These are phyloP conservation scores for Cottoperca gobio DNA, from an alignment of 2,797 vertebrate genomes.

Conservation along the genomic window DNA sequence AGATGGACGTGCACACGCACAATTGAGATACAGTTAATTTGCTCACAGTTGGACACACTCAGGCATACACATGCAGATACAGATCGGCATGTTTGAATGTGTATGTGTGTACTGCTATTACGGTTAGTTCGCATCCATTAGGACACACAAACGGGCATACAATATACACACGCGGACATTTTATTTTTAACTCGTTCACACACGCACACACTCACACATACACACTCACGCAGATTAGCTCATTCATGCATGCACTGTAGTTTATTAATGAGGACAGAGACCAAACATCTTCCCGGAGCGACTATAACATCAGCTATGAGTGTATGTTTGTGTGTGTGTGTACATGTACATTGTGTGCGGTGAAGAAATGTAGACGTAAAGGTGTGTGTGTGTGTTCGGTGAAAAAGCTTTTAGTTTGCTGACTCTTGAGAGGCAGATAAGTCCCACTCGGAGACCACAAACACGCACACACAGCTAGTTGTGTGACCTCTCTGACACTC, in stretches of 20 bases:
- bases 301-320: constrained; percentile 8
- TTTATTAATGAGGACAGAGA: constrained; percentile 73
- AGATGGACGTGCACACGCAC: constrained; percentile 12
- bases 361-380: background rate
- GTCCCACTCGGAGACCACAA: constrained; percentile 21
- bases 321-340: constrained; percentile 17
- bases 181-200: constrained; percentile 33
- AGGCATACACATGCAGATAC: background rate
- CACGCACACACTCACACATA: background rate
- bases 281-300: constrained; percentile 19
- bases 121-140: background rate
- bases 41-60: constrained; percentile 1
- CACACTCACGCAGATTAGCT: constrained; percentile 30
- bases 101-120: background rate
- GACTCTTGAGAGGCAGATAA: constrained; percentile 35
- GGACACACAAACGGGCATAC: background rate
- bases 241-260: constrained; percentile 57
- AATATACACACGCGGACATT: background rate
- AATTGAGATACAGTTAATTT: background rate
- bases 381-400: constrained; percentile 10
- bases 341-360: background rate
- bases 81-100: background rate
- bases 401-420: constrained; percentile 62
- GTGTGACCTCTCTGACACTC: constrained; percentile 56
- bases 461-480: constrained; percentile 11